These are phyloP conservation scores for Eupithecia tripunctaria DNA, from an alignment of 2,888 invertebrate species.

Conservation along the genomic window DNA sequence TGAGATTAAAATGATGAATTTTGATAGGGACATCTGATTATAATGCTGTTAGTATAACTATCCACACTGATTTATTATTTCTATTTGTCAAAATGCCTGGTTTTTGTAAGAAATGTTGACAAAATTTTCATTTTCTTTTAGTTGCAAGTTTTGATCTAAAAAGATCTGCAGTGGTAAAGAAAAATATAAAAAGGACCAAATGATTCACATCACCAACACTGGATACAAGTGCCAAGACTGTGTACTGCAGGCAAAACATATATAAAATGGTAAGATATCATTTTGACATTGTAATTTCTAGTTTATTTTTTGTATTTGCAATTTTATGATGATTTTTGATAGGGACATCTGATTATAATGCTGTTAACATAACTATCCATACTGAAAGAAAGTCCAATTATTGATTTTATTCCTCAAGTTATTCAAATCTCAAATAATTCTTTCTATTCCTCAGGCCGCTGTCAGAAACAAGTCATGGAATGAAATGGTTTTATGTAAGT, in stretches of 20 bases:
- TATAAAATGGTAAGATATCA: not conserved
- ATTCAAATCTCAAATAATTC: not conserved
- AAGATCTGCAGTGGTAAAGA: no score
- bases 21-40: slow-evolving; percentile 78
- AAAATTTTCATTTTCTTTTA: slow-evolving; percentile 1
- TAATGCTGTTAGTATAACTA: slow-evolving; percentile 76
- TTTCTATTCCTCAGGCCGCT: not conserved
- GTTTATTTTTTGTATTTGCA: not conserved
- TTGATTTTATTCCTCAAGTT: not conserved
- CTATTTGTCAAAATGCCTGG: not conserved
- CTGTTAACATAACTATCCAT: slow-evolving; percentile 70
- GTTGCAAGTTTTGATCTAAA: not conserved
- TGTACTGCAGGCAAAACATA: not conserved
- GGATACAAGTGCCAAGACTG: not conserved
- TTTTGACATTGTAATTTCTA: not conserved
- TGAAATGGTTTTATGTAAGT: not conserved
- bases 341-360: slow-evolving; percentile 78
- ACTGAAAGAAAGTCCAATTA: slow-evolving; percentile 51
- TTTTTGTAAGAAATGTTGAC: not conserved
- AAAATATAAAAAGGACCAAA: no score
- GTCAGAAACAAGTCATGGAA: not conserved
- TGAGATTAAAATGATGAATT: slow-evolving; percentile 62
- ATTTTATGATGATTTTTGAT: slow-evolving; percentile 70
- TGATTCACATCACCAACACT: no score
- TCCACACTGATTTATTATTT: slow-evolving; percentile 56